These are phyloP conservation scores for Threskiornis aethiopicus DNA, from an alignment of 2,797 vertebrate genomes.

Conservation along the genomic window DNA sequence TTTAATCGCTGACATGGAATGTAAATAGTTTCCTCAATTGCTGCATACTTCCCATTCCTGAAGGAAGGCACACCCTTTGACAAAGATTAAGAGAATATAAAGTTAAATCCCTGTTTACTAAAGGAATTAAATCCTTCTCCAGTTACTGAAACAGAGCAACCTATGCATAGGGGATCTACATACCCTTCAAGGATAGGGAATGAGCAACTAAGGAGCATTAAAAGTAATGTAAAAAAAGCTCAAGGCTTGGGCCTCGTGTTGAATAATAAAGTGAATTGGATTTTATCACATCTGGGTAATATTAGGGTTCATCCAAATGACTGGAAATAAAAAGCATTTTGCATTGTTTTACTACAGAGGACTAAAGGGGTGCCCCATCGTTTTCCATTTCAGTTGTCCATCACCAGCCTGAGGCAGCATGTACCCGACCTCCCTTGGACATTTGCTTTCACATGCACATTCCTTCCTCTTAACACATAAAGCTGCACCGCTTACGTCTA, in stretches of 20 bases:
- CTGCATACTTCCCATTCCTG: constrained; percentile 57
- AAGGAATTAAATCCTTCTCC: constrained; percentile 25
- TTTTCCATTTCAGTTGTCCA: background rate
- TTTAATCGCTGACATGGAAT: constrained; percentile 62
- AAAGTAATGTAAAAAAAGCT: background rate
- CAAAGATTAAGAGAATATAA: constrained; percentile 39
- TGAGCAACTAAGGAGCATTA: background rate
- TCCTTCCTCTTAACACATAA: background rate
- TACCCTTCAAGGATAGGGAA: background rate
- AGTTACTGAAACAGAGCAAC: background rate
- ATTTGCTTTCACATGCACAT: background rate
- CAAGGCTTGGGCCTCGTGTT: background rate
- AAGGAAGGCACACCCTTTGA: constrained; percentile 51
- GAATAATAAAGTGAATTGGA: background rate
- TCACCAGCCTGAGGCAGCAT: background rate
- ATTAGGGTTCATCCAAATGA: background rate
- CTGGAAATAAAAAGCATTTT: background rate
- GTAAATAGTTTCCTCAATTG: constrained; percentile 65
- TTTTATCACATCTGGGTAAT: background rate
- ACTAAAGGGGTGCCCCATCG: background rate
- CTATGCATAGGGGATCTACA: background rate
- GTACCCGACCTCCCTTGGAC: background rate
- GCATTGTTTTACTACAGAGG: background rate
- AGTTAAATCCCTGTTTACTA: constrained; percentile 28
- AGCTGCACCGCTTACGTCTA: rapidly evolving